These are phyloP conservation scores for Donacobius atricapilla DNA, from an alignment of 2,113 vertebrate genomes.

Conservation along the genomic window DNA sequence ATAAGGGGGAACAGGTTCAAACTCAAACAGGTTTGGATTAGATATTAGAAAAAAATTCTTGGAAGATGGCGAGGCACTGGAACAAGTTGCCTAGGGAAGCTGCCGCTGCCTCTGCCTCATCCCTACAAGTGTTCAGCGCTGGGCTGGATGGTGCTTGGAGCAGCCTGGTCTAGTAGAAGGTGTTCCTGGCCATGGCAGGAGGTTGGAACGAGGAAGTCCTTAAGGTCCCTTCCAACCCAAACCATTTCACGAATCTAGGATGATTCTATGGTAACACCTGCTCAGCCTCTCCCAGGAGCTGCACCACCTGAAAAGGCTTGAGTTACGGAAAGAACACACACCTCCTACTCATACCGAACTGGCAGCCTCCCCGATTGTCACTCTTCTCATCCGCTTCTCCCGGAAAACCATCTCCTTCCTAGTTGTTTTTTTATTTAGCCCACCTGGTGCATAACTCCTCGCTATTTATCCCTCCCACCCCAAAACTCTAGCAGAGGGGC, in stretches of 20 bases:
- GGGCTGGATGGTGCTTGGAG: background rate
- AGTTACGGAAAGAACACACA: background rate
- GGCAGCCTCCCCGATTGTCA: background rate
- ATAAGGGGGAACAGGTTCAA: background rate
- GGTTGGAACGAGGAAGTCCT: background rate
- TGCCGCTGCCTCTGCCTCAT: background rate
- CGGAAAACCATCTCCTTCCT: background rate
- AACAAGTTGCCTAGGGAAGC: background rate
- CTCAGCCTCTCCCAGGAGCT: background rate
- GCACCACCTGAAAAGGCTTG: background rate
- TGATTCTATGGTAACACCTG: background rate
- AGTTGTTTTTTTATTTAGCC: background rate
- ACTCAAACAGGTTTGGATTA: background rate
- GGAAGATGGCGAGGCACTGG: background rate
- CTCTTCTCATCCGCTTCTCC: background rate
- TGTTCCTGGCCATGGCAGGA: too few relatives aligned
- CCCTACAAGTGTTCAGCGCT: too few relatives aligned
- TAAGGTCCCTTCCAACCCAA: background rate
- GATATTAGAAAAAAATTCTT: background rate
- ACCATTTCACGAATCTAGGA: background rate
- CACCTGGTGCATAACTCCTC: background rate
- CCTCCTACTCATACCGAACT: background rate
- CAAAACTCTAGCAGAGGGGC: accelerated
- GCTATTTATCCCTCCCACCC: background rate
- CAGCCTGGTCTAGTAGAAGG: background rate